Conservation (phyloP, 2,797 vertebrate genomes). For the Melanotaenia trifasciata region DNA sequence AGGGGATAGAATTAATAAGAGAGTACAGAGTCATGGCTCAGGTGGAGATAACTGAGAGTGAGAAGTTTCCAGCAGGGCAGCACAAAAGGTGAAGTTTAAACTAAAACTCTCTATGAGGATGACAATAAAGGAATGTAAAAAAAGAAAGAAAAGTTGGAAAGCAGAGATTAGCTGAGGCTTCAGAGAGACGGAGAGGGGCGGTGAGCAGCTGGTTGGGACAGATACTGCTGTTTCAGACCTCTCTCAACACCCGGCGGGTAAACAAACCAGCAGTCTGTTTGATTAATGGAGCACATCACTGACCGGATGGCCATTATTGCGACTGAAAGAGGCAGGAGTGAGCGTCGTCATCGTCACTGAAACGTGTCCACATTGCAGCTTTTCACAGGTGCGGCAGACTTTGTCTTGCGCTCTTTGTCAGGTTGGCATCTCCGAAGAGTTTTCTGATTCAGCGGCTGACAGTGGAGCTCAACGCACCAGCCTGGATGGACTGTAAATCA, state of each 20-base stretch:
- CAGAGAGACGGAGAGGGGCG: conserved; percentile 31
- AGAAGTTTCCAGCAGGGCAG: conserved; percentile 20
- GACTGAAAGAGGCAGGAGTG: conserved; percentile 64
- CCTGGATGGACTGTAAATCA: conserved; percentile 69
- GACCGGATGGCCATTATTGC: conserved; percentile 78
- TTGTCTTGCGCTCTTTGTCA: conserved; percentile 62
- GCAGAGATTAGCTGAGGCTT: conserved; percentile 74
- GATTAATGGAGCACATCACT: conserved; percentile 83
- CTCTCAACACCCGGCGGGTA: conserved; percentile 73
- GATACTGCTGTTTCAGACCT: conserved; percentile 83
- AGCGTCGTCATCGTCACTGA: conserved; percentile 62
- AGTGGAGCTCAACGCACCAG: conserved; percentile 3
- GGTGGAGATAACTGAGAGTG: conserved; percentile 26
- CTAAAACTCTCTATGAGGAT: conserved; percentile 64
- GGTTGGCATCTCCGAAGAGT: conserved; percentile 60
- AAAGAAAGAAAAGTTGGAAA: conserved; percentile 69
- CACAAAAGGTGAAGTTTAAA: conserved; percentile 58
- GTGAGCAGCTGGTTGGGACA: conserved; percentile 80
- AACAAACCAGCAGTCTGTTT: conserved; percentile 80
- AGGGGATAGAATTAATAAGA: conserved; percentile 42
- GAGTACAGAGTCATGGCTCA: conserved; percentile 36
- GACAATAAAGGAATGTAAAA: conserved; percentile 61
- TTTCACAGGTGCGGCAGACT: conserved; percentile 67
- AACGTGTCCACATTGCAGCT: conserved; percentile 71
- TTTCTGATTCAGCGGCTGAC: conserved; percentile 57